Evolutionary conservation across 1,140 invertebrate genomes (phyloP).

Genomic region (Leptinotarsa undecemlineata): DNA sequence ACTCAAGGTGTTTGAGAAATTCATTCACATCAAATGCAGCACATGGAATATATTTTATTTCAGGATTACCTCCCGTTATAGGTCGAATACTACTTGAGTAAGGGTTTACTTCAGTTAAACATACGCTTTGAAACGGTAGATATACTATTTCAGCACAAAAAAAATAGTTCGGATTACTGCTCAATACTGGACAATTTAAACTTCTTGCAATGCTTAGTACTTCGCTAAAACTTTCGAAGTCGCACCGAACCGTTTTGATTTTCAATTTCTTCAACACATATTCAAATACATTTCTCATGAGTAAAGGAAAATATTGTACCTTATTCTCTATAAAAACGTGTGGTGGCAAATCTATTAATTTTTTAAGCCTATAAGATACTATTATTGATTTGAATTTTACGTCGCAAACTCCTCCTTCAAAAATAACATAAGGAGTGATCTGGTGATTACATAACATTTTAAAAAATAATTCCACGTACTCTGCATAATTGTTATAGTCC

Average conservation of each 20-base stretch:
- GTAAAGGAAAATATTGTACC: background rate
- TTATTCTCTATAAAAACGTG: background rate
- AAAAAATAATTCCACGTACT: slow-evolving; percentile 72
- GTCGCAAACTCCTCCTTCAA: slow-evolving; percentile 79
- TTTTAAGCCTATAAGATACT: slow-evolving; percentile 63
- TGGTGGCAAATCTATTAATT: slow-evolving; percentile 58
- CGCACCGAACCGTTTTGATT: background rate
- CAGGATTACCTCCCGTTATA: background rate
- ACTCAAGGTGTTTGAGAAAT: background rate
- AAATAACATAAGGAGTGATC: slow-evolving; percentile 73
- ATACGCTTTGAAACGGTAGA: background rate
- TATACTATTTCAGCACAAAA: background rate
- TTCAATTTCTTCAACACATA: background rate
- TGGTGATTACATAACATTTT: slow-evolving; percentile 71
- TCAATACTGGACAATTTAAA: slow-evolving; percentile 2
- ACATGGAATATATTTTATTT: background rate
- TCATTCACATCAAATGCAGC: background rate
- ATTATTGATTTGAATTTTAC: slow-evolving; percentile 61
- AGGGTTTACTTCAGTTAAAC: background rate
- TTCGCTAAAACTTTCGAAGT: background rate
- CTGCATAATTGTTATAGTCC: slow-evolving; percentile 79
- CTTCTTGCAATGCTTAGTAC: background rate
- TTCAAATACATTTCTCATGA: slow-evolving; percentile 5
- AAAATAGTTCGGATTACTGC: background rate
- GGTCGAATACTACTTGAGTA: background rate